Base-by-base conservation (phyloP, 2,888 invertebrate species). In the Chromoteleia sp. region DNA sequence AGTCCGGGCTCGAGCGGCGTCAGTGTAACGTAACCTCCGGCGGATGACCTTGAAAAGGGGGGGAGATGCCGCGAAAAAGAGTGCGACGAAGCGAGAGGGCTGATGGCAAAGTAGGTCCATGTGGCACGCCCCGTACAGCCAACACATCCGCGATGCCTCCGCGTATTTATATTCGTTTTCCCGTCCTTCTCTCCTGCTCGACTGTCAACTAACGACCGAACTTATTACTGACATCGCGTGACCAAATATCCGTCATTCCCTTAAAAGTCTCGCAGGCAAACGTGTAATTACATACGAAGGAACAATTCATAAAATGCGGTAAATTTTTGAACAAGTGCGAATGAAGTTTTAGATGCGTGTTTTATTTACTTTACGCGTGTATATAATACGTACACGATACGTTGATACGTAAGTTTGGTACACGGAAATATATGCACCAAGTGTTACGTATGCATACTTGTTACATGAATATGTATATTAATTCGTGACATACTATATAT, bases 11-110 rank as follows among this genome's bases (percentile, higher is more conserved):
- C 85, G 83, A 84, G 85, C 84, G 89, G 89, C 83, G 84, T 84
- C 86, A 89, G 89, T 87, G 87, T 78, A 86, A 89, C 87, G 83
- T 83, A 86, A 84, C 85, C 87, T 88, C 85, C 83, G 84, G 84
- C 85, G 84, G 81, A 83, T 86, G 88, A 88, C 87, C 88, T 89
- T 89, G 87, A 84, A 85, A 84, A 84, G 73, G 83, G 83, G 78
- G 74, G 50, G 75, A 82, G 74, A 84, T 56, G 59, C 48, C 54
- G 61, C 48, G 77, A 78, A 74, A 70, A 43, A 63, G 58, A 65
- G 48, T 21, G 52, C 39, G 65, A 56, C n/a, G 39, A 39, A 68
- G 50, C 50, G 54, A 54, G 52, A 56, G 33, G 25, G 58, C 8
- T 15, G 50, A 19, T 33, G 61, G 74, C 52, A 52, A 63, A 61